These are phyloP conservation scores for Ichneumoninae sp. DNA, from an alignment of 2,888 invertebrate species.

Conservation along the genomic window DNA sequence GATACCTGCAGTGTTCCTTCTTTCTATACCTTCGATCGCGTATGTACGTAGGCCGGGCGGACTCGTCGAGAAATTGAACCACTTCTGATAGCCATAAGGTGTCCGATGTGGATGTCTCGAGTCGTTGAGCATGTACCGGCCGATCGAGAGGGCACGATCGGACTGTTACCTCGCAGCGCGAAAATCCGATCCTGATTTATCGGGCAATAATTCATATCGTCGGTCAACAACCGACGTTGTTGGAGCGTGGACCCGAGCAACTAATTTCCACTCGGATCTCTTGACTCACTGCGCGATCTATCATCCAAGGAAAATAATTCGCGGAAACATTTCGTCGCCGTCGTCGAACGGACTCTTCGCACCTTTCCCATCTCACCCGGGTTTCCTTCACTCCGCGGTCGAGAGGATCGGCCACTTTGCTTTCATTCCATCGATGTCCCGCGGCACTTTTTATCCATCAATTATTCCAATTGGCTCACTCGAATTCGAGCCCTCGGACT, in stretches of 20 bases:
- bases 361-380: not conserved
- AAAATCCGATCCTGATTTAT: not conserved
- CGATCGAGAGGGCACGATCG: not conserved
- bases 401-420: constrained; percentile 16
- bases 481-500: constrained; percentile 27
- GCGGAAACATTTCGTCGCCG: constrained; percentile 56
- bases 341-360: constrained; percentile 7
- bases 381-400: not conserved
- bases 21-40: constrained; percentile 44
- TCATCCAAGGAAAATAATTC: constrained; percentile 59
- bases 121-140: not conserved
- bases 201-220: not conserved
- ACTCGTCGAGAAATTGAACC: constrained; percentile 48
- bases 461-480: constrained; percentile 54
- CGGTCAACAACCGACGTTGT: not conserved
- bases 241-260: not conserved
- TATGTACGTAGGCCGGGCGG: constrained; percentile 38
- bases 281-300: not conserved
- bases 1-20: constrained; percentile 44
- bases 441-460: constrained; percentile 40
- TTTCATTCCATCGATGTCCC: constrained; percentile 32
- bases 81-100: constrained; percentile 35
- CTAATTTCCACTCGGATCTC: constrained; percentile 76
- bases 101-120: not conserved
- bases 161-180: not conserved